Evolutionary conservation across 2,113 vertebrate genomes (phyloP), one percentile per base, ranked within the genome.

Genomic region (Corvus cornix): DNA sequence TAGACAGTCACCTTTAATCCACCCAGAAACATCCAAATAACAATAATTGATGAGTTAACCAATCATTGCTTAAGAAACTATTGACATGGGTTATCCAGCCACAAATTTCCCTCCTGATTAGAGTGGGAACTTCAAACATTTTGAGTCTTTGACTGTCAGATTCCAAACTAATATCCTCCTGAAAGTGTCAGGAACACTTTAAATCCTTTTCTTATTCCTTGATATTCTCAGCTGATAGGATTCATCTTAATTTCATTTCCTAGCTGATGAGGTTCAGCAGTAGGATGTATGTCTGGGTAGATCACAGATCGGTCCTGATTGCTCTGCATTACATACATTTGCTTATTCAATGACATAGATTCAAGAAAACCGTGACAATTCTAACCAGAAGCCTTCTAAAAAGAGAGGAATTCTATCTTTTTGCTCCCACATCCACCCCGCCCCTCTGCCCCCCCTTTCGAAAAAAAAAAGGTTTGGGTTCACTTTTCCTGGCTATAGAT

Each of bases 391-490:
- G 0, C 5, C 10, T 89, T 80, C 20, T 23, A 60, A 82, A 58
- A 70, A 55, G 30, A 68, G 3, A 55, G 27, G 1, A 74, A 44
- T 37, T 35, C 8, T 60, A 56, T 4, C 0, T 31, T 68, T 63
- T 63, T 33, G 5, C 0, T 16, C 13, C 7, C 15, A 23, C 6
- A 55, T 2, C 5, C 0, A 0, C 39, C 13, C 8, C 3, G 10
- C 7, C 6, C 10, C 7, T 18, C 37, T 37, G 37, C 37, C 37
- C 37, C 37, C 7, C 12, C 8, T 9, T 24, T 35, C 2, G n/a
- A 10, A 26, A 5, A 23, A 49, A 58, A 85, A 68, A 84, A 37
- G 1, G 7, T 22, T 56, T 76, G 27, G 15, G 43, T 43, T 73
- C 12, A n/a, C 16, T 59, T 74, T 63, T 91, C 16, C 15, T 70